Evolutionary conservation across 2,888 invertebrate species (phyloP).

Genomic region (Melinopterus prodromus): DNA sequence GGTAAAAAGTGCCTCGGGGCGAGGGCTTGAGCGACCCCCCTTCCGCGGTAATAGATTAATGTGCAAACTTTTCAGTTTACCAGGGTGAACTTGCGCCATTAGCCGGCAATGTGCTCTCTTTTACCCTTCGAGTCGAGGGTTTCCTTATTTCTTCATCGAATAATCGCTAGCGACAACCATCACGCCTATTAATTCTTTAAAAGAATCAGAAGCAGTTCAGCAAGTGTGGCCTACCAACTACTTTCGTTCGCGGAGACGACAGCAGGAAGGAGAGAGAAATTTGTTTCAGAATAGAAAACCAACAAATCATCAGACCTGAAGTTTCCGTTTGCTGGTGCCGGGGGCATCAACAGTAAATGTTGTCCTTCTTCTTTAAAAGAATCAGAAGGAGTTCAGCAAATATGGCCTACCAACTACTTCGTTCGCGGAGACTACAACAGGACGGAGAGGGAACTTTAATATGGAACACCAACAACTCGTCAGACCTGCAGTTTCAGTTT

Average conservation of each 20-base stretch:
- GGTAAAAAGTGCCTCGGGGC: not conserved
- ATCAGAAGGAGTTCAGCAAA: no score
- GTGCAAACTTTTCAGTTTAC: slow-evolving; percentile 54
- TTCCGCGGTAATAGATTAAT: slow-evolving; percentile 55
- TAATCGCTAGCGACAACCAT: slow-evolving; percentile 14
- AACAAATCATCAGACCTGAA: no score
- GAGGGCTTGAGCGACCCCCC: slow-evolving; percentile 17
- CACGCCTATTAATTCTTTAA: not conserved
- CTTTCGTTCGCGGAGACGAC: no score
- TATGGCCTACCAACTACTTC: no score
- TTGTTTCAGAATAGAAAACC: no score
- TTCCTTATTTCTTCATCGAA: slow-evolving; percentile 25
- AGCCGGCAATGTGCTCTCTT: slow-evolving; percentile 50
- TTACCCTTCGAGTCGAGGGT: slow-evolving; percentile 37
- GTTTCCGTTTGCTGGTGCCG: no score
- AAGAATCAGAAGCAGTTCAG: not conserved
- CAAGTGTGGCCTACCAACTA: no score
- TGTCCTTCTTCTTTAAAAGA: not conserved
- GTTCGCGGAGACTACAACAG: no score
- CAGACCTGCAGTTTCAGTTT: no score
- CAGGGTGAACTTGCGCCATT: slow-evolving; percentile 54
- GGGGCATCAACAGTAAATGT: slow-evolving; percentile 16
- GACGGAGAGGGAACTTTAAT: no score
- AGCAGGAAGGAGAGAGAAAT: no score
- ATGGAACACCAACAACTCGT: no score